Base-by-base conservation (phyloP, 2,113 vertebrate genomes). In the Cynopterus brachyotis region DNA sequence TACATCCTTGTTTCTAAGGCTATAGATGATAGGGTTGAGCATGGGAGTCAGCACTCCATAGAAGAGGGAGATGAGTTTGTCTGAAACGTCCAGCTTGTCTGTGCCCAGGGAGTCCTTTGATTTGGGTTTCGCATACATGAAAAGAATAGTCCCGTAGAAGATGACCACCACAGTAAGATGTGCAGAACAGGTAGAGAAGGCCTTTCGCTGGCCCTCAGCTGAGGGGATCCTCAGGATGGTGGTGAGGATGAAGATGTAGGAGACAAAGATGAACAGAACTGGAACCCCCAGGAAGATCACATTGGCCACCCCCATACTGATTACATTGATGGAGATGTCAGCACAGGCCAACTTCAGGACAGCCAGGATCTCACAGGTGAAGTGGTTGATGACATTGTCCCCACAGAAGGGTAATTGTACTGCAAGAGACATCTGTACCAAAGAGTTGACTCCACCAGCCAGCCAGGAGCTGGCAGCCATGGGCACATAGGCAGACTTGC, bases 341-440 rank as follows among this genome's bases (percentile, higher is more conserved):
- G 92, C 92, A 93, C 94, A 97, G 12, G 97, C 94, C 59, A 97
- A 42, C n/a, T 96, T 95, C 0, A 97, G 2, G 12, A 97, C 88
- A 19, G 94, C 88, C 24, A 94, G 69, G 2, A 97, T 96, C 85
- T 96, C 96, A 95, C 97, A 96, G 26, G 2, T 96, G 67, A 97
- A 97, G 9, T 97, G 97, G 28, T 96, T 96, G 4, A 97, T 97
- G 75, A 95, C 19, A 0, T 96, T 94, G 70, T 96, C 93, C n/a
- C 93, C 93, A 62, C 97, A 97, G 91, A 97, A 98, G 16, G 94
- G 96, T 30, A 97, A 42, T 0, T 90, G 85, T n/a, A 97, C 57
- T 12, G 94, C 93, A 42, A 98, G 94, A 22, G 95, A 97, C n/a
- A 96, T 95, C 84, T 98, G 97, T 3, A 97, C 84, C 75, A 97